These are phyloP conservation scores for Ptilonorhynchus violaceus DNA, from an alignment of 2,113 vertebrate genomes.

Conservation along the genomic window DNA sequence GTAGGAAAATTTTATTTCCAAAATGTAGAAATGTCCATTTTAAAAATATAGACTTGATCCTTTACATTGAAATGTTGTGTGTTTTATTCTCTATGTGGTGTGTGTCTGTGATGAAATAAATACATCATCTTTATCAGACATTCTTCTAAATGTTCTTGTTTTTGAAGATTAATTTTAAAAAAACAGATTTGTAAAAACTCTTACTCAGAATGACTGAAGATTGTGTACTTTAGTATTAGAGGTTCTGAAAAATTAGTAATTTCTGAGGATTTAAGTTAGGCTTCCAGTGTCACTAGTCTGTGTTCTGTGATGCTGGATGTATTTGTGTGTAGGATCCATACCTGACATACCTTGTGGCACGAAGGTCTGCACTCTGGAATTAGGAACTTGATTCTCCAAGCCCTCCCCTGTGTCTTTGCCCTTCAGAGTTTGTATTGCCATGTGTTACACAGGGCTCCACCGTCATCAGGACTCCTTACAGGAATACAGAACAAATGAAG, in stretches of 20 bases:
- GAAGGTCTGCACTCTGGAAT: background rate
- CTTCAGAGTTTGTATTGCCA: background rate
- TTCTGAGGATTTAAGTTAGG: background rate
- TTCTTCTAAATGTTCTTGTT: background rate
- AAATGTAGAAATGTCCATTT: background rate
- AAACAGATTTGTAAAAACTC: background rate
- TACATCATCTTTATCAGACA: background rate
- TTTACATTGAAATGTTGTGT: background rate
- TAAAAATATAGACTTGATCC: background rate
- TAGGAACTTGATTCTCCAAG: background rate
- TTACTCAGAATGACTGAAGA: background rate
- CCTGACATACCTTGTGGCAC: background rate
- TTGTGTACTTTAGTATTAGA: background rate
- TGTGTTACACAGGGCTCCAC: background rate
- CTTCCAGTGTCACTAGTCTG: background rate
- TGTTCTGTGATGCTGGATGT: background rate
- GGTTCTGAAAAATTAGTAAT: background rate
- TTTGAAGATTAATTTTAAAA: background rate
- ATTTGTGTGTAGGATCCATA: background rate
- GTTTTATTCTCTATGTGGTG: background rate
- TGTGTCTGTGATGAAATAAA: background rate
- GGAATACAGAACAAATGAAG: background rate
- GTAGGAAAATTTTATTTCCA: background rate
- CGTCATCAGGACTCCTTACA: background rate
- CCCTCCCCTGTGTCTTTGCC: accelerated